Percentiles rank a stretch among this genome's conserved stretches.
Evolutionary conservation across 64 coral and sea anemone species (phyloP).

Genomic region (Stichodactyla mertensii): DNA sequence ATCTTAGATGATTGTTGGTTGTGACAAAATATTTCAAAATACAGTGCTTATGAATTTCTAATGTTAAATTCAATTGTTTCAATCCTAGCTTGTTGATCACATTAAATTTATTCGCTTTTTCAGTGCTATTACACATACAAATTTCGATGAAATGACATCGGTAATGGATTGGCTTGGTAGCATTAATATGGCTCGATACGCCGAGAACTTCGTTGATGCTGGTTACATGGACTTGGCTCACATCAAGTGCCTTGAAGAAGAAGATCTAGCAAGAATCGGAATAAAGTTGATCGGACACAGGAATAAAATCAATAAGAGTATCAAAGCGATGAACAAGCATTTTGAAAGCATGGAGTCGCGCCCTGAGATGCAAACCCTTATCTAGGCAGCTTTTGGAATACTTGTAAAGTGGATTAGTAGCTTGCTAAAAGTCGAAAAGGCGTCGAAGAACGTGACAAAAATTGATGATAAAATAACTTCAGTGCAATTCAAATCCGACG

Average conservation of each 20-base stretch:
- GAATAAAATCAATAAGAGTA: constrained; percentile 91
- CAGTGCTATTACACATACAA: constrained; percentile 36
- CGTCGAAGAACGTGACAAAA: too few relatives aligned
- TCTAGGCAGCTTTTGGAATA: not conserved
- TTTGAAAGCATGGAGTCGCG: constrained; percentile 3
- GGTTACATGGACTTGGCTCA: constrained; percentile 55
- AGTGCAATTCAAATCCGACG: too few relatives aligned
- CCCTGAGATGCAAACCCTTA: not conserved
- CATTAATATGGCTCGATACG: constrained; percentile 87
- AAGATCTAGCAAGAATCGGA: constrained; percentile 61
- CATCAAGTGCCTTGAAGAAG: constrained; percentile 48
- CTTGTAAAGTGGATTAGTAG: too few relatives aligned
- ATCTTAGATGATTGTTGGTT: too few relatives aligned
- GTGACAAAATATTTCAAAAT: too few relatives aligned
- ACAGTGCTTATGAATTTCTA: too few relatives aligned
- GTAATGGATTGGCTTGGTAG: constrained; percentile 69
- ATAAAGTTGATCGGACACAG: constrained; percentile 83
- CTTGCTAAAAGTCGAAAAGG: too few relatives aligned
- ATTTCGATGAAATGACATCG: constrained; percentile 12
- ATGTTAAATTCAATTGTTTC: too few relatives aligned
- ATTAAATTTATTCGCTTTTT: not conserved
- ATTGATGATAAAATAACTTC: too few relatives aligned
- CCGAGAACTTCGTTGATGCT: constrained; percentile 40
- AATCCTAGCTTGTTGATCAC: too few relatives aligned
- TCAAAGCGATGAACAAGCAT: constrained; percentile 71